These are phyloP conservation scores for Speoplatyrhinus poulsoni DNA, from an alignment of 2,113 vertebrate genomes.

Conservation along the genomic window DNA sequence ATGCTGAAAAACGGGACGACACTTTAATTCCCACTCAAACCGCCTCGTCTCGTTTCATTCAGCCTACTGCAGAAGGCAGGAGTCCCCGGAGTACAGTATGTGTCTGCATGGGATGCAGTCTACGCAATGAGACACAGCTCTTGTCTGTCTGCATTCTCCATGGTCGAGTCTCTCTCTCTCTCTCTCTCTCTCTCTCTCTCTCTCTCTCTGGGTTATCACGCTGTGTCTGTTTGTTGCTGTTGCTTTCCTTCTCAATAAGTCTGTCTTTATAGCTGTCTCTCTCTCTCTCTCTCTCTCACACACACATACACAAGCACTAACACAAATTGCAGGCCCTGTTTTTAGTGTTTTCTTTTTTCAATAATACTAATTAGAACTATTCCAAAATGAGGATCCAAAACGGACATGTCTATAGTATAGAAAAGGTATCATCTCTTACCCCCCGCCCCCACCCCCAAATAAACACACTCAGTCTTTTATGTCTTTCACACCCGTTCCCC, in stretches of 20 bases:
- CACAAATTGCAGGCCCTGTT: background rate
- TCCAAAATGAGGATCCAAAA: too few species aligned
- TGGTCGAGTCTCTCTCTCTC: background rate
- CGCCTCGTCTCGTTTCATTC: too few species aligned
- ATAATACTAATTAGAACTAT: too few species aligned
- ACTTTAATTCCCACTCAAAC: too few species aligned
- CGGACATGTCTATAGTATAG: background rate
- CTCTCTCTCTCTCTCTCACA: background rate
- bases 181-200: background rate
- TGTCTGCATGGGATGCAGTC: too few species aligned
- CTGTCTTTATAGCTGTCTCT: background rate
- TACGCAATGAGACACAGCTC: too few species aligned
- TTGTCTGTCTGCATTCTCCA: too few species aligned
- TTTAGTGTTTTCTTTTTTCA: too few species aligned
- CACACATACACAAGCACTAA: background rate
- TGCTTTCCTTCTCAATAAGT: background rate
- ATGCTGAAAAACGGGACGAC: too few species aligned
- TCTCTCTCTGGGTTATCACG: background rate
- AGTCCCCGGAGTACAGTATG: too few species aligned
- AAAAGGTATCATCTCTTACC: slow-evolving; percentile 25
- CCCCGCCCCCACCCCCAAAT: slow-evolving; percentile 52
- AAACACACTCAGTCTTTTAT: slow-evolving; percentile 53
- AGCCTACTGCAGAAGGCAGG: too few species aligned
- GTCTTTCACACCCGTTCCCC: slow-evolving; percentile 57
- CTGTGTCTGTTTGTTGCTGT: background rate